A percentile compares a stretch with the other conserved stretches of the same genome.
Conservation (phyloP, 2,888 invertebrate genomes). For the Zele albiditarsus region DNA sequence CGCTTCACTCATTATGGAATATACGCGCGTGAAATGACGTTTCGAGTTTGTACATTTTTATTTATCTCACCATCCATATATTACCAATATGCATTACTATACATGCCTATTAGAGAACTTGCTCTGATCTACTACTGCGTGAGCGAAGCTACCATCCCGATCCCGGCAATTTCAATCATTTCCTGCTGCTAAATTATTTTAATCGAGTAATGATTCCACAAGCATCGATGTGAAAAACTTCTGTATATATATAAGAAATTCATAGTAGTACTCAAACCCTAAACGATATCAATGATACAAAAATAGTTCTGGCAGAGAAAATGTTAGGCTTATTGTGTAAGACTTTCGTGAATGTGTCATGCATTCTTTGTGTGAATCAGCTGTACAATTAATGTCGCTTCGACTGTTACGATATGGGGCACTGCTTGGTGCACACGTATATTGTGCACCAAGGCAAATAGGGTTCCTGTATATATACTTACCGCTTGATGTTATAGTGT, state of each 20-base stretch:
- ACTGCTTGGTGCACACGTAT: not conserved
- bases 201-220: not conserved
- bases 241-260: not conserved
- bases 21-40: conserved; percentile 17
- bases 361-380: not conserved
- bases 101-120: not conserved
- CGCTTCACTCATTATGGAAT: conserved; percentile 26
- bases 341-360: no score
- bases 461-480: not conserved
- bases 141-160: not conserved
- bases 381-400: not conserved
- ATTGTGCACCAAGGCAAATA: no score
- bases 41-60: conserved; percentile 6
- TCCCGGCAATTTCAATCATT: not conserved
- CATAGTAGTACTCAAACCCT: not conserved
- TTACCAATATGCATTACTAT: not conserved
- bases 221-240: no score
- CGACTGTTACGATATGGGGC: not conserved
- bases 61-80: not conserved
- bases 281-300: not conserved
- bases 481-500: no score
- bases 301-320: not conserved
- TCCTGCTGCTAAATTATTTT: not conserved
- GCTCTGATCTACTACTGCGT: not conserved
- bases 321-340: not conserved